Base-by-base conservation (phyloP, 2,113 vertebrate species). In the Alexandromys fortis region DNA sequence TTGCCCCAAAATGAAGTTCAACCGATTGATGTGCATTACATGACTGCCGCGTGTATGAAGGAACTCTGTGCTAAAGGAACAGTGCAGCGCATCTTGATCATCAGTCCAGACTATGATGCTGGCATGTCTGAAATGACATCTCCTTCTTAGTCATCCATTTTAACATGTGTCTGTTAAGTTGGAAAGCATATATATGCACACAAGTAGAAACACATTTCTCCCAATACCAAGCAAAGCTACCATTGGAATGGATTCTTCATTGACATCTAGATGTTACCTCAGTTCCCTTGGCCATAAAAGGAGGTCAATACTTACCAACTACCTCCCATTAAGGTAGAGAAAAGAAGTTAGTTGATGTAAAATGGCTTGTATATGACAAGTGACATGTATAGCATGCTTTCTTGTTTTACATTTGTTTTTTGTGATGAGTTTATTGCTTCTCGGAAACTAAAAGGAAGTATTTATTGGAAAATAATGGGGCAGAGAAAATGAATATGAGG, bases 281-380 rank as follows among this genome's bases (percentile, higher is more conserved):
- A 83, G 92, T 98, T 97, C 96, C 97, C 97, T 96, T 91, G 93
- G 96, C 95, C 91, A 0, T 95, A 97, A 96, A 94, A 91, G 95
- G 96, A 97, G 95, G 96, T 91, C 75, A 93, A 97, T 97, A 98
- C 97, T 97, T 98, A 98, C 97, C 97, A 97, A 94, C 83, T 96
- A 96, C 97, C 97, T 98, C 97, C 97, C 97, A 79, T 97, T 96
- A 97, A 97, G 91, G 97, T 95, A 95, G 89, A 97, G 96, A 97
- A 98, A 95, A 97, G 92, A 95, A 96, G 96, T 98, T 96, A 96
- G 94, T 92, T 83, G 83, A 97, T 96, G 96, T 96, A 75, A 97
- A 97, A 97, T 98, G 97, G 70, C 89, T 96, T 97, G 91, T 81
- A 83, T 58, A 96, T 98, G 97, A 96, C 95, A 88, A 97, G 77